Evolutionary conservation across 2,797 vertebrate genomes (phyloP).

Genomic region (Pterois miles): DNA sequence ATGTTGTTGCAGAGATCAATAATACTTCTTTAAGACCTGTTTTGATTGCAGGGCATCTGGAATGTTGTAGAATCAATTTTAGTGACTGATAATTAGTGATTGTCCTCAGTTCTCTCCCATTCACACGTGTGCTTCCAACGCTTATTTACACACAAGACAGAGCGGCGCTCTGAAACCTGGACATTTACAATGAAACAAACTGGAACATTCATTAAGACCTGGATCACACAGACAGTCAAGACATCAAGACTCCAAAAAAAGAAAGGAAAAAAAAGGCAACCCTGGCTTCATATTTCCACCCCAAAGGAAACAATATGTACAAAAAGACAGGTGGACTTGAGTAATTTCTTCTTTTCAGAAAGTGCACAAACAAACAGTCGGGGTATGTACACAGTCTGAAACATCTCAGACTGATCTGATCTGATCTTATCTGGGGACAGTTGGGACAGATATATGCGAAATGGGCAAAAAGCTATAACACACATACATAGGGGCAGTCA

Average conservation of each 20-base stretch:
- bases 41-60: constrained; percentile 55
- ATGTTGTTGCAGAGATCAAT: not conserved
- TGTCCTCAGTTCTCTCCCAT: constrained; percentile 56
- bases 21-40: constrained; percentile 29
- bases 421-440: not conserved
- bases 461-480: not conserved
- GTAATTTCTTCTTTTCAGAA: constrained; percentile 60
- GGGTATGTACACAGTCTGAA: constrained; percentile 31
- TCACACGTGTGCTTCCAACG: constrained; percentile 1
- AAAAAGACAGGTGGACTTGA: constrained; percentile 55
- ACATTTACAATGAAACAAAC: constrained; percentile 48
- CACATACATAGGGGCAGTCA: constrained; percentile 7
- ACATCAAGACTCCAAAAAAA: constrained; percentile 30
- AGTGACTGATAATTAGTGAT: constrained; percentile 64
- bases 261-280: constrained; percentile 28
- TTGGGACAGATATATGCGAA: constrained; percentile 19
- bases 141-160: constrained; percentile 42
- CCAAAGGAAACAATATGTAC: constrained; percentile 72
- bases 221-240: constrained; percentile 45
- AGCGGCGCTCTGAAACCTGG: constrained; percentile 14
- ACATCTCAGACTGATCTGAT: constrained; percentile 27
- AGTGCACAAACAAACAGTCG: constrained; percentile 73
- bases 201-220: constrained; percentile 73
- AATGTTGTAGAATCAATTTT: constrained; percentile 69
- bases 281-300: constrained; percentile 46